These are phyloP conservation scores for Sphaeramia orbicularis DNA, from an alignment of 2,797 vertebrate species.

Conservation along the genomic window DNA sequence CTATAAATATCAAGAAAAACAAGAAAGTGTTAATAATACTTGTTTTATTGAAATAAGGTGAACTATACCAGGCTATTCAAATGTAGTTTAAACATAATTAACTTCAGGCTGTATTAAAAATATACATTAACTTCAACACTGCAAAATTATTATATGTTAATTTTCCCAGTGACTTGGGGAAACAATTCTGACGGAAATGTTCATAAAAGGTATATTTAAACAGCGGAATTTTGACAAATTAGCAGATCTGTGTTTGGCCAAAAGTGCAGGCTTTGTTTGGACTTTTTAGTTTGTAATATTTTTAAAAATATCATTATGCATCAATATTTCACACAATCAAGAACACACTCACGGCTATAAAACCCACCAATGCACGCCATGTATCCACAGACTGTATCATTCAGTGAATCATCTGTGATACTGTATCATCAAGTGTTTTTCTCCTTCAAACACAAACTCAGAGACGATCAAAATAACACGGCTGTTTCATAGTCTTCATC, in stretches of 20 bases:
- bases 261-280: conserved; percentile 31
- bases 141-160: conserved; percentile 1
- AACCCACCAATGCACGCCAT: too few species aligned
- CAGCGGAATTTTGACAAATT: conserved; percentile 33
- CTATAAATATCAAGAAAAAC: conserved; percentile 56
- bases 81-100: conserved; percentile 31
- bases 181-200: conserved; percentile 18
- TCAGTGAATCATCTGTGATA: too few species aligned
- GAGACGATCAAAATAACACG: too few species aligned
- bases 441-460: too few species aligned
- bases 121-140: conserved; percentile 25
- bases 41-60: conserved; percentile 42
- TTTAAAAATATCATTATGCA: too few species aligned
- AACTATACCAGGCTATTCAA: conserved; percentile 23
- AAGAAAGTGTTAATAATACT: conserved; percentile 39
- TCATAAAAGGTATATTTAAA: conserved; percentile 37
- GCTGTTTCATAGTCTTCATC: too few species aligned
- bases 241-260: conserved; percentile 40
- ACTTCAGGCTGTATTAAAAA: conserved; percentile 25
- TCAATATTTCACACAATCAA: too few species aligned
- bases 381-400: too few species aligned
- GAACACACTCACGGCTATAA: too few species aligned
- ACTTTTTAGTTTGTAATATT: conserved; percentile 1
- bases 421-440: too few species aligned
- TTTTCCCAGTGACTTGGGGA: conserved; percentile 24